Conservation (phyloP, 2,888 invertebrate genomes). For the Pycnomerus fuliginosus region DNA sequence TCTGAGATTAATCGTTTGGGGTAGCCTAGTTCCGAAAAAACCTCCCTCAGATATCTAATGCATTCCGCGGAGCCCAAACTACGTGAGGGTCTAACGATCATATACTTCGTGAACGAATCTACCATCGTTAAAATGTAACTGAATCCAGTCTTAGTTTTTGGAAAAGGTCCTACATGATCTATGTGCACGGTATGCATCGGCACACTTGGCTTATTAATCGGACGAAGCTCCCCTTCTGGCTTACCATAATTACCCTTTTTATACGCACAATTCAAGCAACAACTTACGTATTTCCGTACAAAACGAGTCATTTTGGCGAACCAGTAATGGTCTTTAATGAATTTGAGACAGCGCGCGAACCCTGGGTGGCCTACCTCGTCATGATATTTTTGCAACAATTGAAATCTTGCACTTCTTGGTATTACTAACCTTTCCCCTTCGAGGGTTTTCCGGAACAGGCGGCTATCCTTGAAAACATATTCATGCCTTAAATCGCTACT, state of each 20-base stretch:
- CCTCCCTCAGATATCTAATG: constrained; percentile 5
- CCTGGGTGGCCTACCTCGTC: constrained; percentile 41
- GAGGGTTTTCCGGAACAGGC: constrained; percentile 9
- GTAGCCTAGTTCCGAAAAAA: constrained; percentile 17
- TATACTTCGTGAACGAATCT: constrained; percentile 26
- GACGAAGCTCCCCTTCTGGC: constrained; percentile 7
- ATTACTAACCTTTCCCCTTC: constrained; percentile 34
- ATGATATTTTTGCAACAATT: constrained; percentile 35
- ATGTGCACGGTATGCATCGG: constrained; percentile 16
- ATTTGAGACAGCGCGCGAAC: too few relatives aligned
- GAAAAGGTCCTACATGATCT: constrained; percentile 28
- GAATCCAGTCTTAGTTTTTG: constrained; percentile 19
- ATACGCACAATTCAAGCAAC: constrained; percentile 37
- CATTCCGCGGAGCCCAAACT: constrained; percentile 10
- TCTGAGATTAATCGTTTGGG: constrained; percentile 27
- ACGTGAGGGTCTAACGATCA: constrained; percentile 8
- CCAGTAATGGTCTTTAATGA: too few relatives aligned
- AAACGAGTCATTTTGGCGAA: constrained; percentile 12
- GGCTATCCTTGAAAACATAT: constrained; percentile 1
- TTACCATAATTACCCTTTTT: constrained; percentile 30
- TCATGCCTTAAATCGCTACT: not conserved
- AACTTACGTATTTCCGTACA: not conserved
- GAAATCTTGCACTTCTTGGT: constrained; percentile 32
- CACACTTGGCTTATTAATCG: constrained; percentile 4
- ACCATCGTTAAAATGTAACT: constrained; percentile 23